Evolutionary conservation across 1,140 invertebrate genomes (phyloP).

Genomic region (Diorhabda carinulata): DNA sequence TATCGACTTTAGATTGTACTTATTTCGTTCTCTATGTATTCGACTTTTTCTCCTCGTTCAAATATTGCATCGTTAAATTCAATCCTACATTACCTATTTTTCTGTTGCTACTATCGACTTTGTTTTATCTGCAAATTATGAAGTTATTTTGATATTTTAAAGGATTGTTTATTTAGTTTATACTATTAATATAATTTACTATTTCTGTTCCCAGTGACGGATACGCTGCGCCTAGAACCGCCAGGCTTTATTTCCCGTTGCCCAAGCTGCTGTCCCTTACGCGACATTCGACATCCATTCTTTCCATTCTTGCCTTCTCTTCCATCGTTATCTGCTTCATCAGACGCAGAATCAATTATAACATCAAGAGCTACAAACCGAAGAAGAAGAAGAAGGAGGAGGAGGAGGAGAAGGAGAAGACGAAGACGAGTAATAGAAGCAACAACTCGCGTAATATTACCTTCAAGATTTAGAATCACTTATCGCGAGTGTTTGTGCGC

Average conservation of each 20-base stretch:
- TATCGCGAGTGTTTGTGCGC: conserved; percentile 38
- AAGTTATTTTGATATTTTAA: no score
- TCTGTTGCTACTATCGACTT: no score
- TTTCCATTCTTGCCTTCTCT: conserved; percentile 1
- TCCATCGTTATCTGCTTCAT: conserved; percentile 25
- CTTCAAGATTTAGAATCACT: conserved; percentile 19
- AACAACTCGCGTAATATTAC: conserved; percentile 5
- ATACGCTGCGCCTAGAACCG: conserved; percentile 43
- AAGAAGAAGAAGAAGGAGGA: neutral
- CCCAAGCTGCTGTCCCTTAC: conserved; percentile 19
- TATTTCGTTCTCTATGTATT: no score
- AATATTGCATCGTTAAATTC: no score
- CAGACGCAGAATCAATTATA: conserved; percentile 22
- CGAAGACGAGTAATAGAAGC: conserved; percentile 8
- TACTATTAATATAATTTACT: neutral
- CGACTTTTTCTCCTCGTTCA: no score
- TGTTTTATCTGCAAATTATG: no score
- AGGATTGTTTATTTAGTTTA: no score
- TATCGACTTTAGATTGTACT: no score
- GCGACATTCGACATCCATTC: conserved; percentile 9
- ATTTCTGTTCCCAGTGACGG: conserved; percentile 44
- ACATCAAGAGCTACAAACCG: neutral
- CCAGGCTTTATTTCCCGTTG: conserved; percentile 18
- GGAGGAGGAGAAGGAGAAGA: neutral
- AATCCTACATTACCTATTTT: no score